Conservation (phyloP, 2,113 vertebrate genomes). For the Rousettus leschenaultii region DNA sequence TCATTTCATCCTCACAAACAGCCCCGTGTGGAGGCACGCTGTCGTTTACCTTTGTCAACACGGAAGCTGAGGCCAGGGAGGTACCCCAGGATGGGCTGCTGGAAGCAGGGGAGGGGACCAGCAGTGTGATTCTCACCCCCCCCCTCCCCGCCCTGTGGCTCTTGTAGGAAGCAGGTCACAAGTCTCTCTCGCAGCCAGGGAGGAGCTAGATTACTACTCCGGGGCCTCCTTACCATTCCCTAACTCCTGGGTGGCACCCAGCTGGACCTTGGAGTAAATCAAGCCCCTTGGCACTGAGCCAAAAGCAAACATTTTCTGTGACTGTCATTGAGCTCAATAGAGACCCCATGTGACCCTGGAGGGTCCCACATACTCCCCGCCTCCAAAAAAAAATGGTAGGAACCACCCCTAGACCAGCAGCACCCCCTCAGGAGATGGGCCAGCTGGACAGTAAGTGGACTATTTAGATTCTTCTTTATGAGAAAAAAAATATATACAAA, state of each 20-base stretch:
- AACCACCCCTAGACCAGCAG: not conserved
- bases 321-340: not conserved
- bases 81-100: not conserved
- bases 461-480: not conserved
- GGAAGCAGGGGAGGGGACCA: fast-evolving
- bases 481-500: not conserved
- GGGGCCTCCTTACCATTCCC: not conserved
- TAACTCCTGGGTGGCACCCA: no score
- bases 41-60: no score
- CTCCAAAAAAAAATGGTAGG: no score
- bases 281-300: not conserved
- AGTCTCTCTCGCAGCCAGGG: no score
- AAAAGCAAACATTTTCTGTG: not conserved
- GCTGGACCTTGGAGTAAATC: not conserved
- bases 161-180: not conserved
- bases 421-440: no score
- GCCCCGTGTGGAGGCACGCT: not conserved
- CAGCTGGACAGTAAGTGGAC: no score
- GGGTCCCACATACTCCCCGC: not conserved
- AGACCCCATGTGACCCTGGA: not conserved
- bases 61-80: not conserved
- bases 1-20: not conserved
- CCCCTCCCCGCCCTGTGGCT: fast-evolving
- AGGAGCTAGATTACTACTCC: no score
- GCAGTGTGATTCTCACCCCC: not conserved